Percentiles rank a stretch among this genome's conserved stretches.
phyloP scores from a whole-genome alignment of 2,113 vertebrate species.

The Rhinoptilus africanus region DNA sequence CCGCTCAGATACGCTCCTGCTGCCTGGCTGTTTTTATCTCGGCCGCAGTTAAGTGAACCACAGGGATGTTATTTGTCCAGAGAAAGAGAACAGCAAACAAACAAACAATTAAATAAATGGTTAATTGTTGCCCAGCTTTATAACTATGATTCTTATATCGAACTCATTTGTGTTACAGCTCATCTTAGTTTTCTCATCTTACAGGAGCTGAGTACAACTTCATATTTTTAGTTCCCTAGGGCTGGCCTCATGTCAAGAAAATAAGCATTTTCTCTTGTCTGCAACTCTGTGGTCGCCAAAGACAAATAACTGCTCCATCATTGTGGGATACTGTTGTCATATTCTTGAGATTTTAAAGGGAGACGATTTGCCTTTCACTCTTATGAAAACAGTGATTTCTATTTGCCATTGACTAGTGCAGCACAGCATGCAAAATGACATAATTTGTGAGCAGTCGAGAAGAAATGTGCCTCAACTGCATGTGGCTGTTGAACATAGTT shows the following conservation, averaged over 20 bases:
- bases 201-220: not conserved
- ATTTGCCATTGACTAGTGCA: not conserved
- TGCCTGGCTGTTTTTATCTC: not conserved
- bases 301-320: not conserved
- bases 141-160: not conserved
- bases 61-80: not conserved
- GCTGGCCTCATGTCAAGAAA: slow-evolving; percentile 25
- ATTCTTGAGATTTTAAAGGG: not conserved
- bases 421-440: not conserved
- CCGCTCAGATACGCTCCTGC: not conserved
- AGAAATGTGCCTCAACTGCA: not conserved
- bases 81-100: too few relatives aligned
- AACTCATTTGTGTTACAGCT: not conserved
- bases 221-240: not conserved
- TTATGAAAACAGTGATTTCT: not conserved
- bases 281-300: not conserved
- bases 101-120: not conserved
- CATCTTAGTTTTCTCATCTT: not conserved
- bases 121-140: not conserved
- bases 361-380: not conserved
- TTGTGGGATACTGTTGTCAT: not conserved
- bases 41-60: not conserved
- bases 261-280: not conserved
- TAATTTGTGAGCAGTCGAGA: not conserved
- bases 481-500: not conserved